phyloP scores from a whole-genome alignment of 2,113 vertebrate species.

The Suncus etruscus region DNA sequence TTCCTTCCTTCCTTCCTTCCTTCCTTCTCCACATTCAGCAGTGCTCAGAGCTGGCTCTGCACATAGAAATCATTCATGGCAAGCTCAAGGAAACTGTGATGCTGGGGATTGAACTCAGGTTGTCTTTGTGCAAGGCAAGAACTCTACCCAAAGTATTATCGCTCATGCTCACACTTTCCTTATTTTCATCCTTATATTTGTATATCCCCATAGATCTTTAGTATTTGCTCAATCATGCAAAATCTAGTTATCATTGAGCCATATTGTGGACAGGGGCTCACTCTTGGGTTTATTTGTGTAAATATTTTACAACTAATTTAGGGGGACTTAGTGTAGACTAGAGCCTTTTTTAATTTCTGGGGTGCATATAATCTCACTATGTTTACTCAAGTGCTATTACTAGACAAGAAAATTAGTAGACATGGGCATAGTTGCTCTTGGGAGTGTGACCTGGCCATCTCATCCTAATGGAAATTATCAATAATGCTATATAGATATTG shows the following conservation, averaged over 20 bases:
- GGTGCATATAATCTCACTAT: background rate
- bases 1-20: too few relatives aligned
- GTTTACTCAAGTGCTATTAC: background rate
- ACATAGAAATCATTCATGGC: too few relatives aligned
- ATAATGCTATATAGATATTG: background rate
- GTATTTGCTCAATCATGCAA: background rate
- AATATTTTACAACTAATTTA: background rate
- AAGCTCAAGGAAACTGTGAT: too few relatives aligned
- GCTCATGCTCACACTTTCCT: background rate
- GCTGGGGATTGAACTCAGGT: too few relatives aligned
- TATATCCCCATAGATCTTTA: background rate
- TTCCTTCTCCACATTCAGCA: too few relatives aligned
- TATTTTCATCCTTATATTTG: background rate
- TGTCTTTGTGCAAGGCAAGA: too few relatives aligned
- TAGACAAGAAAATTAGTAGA: background rate
- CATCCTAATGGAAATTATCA: background rate
- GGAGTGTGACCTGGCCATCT: background rate
- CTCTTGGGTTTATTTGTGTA: too few relatives aligned
- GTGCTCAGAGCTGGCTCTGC: too few relatives aligned
- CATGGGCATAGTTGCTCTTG: background rate
- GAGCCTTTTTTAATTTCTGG: background rate
- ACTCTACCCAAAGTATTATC: background rate
- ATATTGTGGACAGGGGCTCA: background rate
- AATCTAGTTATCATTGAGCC: constrained; percentile 8
- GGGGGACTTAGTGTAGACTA: background rate